Evolutionary conservation across 2,797 vertebrate genomes (phyloP).

Genomic region (Falco columbarius): DNA sequence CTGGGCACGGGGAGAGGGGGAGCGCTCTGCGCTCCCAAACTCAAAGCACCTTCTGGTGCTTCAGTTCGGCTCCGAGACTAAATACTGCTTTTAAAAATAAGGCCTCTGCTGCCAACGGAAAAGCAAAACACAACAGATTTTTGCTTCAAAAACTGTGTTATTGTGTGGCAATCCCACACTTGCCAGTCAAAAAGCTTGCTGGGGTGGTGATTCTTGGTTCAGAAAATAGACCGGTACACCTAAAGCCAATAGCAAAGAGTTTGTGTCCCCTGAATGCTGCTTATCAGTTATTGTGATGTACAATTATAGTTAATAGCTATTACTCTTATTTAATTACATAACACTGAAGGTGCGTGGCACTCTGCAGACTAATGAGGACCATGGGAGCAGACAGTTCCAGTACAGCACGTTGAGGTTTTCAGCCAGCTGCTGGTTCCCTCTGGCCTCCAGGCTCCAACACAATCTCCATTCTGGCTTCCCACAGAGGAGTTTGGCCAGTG

Average conservation of each 20-base stretch:
- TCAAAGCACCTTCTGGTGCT: background rate
- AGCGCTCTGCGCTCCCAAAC: background rate
- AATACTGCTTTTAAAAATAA: background rate
- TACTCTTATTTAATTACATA: background rate
- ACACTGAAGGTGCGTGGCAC: background rate
- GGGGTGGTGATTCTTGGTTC: background rate
- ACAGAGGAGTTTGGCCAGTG: background rate
- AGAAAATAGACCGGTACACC: background rate
- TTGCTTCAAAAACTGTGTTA: fast-evolving
- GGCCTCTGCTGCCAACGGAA: background rate
- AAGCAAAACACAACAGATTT: background rate
- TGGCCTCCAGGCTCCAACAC: background rate
- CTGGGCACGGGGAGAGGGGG: background rate
- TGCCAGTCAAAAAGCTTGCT: background rate
- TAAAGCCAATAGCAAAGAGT: background rate
- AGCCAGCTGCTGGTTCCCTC: background rate
- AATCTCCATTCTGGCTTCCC: background rate
- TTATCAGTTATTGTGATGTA: background rate
- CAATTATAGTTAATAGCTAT: background rate
- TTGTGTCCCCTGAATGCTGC: background rate
- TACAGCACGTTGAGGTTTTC: background rate
- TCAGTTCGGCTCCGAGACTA: background rate
- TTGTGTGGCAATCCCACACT: background rate
- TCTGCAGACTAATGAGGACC: background rate
- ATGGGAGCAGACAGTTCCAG: background rate